Conservation (phyloP, 2,797 vertebrate species). For the Ateles fusciceps region DNA sequence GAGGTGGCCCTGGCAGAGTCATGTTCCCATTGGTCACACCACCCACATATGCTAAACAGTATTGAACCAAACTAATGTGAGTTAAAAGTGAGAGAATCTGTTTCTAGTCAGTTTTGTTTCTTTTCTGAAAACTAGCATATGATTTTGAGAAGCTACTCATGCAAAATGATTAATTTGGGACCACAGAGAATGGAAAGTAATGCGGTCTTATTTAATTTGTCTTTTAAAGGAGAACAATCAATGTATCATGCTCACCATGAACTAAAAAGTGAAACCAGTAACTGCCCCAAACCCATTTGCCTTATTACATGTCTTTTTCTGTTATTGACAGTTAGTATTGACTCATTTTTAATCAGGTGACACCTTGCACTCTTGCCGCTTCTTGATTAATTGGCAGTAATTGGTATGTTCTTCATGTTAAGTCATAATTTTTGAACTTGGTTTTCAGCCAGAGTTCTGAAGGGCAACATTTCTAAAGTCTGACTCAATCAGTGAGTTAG, state of each 20-base stretch:
- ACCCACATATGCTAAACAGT: background rate
- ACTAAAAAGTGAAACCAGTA: background rate
- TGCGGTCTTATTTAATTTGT: background rate
- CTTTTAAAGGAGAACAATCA: background rate
- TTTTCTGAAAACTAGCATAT: background rate
- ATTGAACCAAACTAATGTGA: background rate
- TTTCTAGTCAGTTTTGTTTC: conserved; percentile 8
- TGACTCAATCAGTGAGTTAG: background rate
- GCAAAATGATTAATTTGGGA: background rate
- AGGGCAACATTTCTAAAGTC: background rate
- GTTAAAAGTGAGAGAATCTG: background rate
- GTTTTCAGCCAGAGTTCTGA: background rate
- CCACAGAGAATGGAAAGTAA: conserved; percentile 8
- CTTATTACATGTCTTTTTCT: background rate
- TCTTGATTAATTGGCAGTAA: background rate
- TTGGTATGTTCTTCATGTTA: background rate
- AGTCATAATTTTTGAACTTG: background rate
- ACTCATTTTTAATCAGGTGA: background rate
- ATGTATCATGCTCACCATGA: background rate
- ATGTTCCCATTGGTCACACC: background rate
- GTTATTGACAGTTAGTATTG: background rate
- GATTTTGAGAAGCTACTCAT: background rate
- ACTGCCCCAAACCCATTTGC: background rate
- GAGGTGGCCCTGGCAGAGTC: background rate
- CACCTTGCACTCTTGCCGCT: background rate